Evolutionary conservation across 2,797 vertebrate species (phyloP).

Genomic region (Thalassophryne amazonica): DNA sequence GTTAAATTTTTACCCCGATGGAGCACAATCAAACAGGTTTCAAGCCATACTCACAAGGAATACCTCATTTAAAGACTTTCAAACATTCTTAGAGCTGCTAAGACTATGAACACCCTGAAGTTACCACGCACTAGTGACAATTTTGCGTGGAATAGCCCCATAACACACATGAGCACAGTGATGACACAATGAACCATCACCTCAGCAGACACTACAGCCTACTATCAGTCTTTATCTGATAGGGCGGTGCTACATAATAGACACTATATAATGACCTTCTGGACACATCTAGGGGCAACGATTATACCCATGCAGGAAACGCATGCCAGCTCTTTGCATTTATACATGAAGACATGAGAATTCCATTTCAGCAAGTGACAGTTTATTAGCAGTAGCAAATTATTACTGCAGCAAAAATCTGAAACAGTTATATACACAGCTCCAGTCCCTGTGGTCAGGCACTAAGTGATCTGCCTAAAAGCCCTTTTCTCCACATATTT

Average conservation of each 20-base stretch:
- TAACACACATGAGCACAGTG: not conserved
- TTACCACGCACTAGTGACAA: too few species aligned
- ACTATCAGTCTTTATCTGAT: not conserved
- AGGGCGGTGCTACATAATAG: not conserved
- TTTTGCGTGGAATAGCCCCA: too few species aligned
- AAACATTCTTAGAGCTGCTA: too few species aligned
- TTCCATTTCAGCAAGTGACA: not conserved
- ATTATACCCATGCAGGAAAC: not conserved
- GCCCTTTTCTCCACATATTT: constrained; percentile 90
- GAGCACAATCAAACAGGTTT: too few species aligned
- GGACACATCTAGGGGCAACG: not conserved
- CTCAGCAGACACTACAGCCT: not conserved
- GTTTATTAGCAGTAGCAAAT: constrained; percentile 1
- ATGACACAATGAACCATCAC: constrained; percentile 25
- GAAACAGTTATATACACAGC: not conserved
- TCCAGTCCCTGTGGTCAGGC: not conserved
- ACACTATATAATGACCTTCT: not conserved
- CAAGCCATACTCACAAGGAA: too few species aligned
- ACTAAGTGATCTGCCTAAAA: constrained; percentile 85
- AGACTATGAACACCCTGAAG: too few species aligned
- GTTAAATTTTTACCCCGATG: too few species aligned
- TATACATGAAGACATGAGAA: not conserved
- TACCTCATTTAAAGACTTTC: too few species aligned
- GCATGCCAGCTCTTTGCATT: too few species aligned
- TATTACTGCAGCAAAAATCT: too few species aligned